Evolutionary conservation across 1,140 invertebrate genomes (phyloP).

Genomic region (Euwallacea fornicatus): DNA sequence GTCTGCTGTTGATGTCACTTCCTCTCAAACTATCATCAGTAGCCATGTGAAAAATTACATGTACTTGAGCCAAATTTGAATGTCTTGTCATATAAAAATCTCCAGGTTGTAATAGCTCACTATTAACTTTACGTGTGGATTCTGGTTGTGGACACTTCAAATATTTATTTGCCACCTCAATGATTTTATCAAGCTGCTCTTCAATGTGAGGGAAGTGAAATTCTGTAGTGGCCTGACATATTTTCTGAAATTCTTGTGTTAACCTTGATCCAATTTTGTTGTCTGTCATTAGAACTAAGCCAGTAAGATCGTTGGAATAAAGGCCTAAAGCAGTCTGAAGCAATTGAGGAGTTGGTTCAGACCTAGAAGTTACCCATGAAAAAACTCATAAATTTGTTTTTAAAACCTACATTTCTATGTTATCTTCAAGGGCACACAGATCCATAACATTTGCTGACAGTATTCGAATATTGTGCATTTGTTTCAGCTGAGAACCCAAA

Average conservation of each 20-base stretch:
- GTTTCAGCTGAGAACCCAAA: conserved; percentile 95
- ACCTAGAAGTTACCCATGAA: conserved; percentile 45
- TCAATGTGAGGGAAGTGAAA: conserved; percentile 89
- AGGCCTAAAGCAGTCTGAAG: conserved; percentile 91
- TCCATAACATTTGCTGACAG: conserved; percentile 85
- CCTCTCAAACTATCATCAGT: conserved; percentile 71
- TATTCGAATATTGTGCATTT: conserved; percentile 96
- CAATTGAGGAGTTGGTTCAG: conserved; percentile 71
- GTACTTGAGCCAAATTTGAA: conserved; percentile 93
- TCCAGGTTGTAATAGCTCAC: conserved; percentile 72
- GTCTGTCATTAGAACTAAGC: conserved; percentile 82
- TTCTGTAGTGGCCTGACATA: conserved; percentile 73
- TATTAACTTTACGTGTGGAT: conserved; percentile 43
- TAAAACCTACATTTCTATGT: conserved; percentile 56
- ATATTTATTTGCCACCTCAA: conserved; percentile 45
- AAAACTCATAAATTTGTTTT: not conserved
- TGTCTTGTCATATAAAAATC: conserved; percentile 95
- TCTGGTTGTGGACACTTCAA: conserved; percentile 44
- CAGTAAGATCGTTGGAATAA: conserved; percentile 90
- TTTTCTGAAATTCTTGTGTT: conserved; percentile 66
- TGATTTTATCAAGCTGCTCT: conserved; percentile 78
- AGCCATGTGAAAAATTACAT: conserved; percentile 94
- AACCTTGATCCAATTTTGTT: conserved; percentile 74
- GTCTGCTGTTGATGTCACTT: conserved; percentile 92
- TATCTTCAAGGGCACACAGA: conserved; percentile 71